These are phyloP conservation scores for Acanthochromis polyacanthus DNA, from an alignment of 2,113 vertebrate genomes.

Conservation along the genomic window DNA sequence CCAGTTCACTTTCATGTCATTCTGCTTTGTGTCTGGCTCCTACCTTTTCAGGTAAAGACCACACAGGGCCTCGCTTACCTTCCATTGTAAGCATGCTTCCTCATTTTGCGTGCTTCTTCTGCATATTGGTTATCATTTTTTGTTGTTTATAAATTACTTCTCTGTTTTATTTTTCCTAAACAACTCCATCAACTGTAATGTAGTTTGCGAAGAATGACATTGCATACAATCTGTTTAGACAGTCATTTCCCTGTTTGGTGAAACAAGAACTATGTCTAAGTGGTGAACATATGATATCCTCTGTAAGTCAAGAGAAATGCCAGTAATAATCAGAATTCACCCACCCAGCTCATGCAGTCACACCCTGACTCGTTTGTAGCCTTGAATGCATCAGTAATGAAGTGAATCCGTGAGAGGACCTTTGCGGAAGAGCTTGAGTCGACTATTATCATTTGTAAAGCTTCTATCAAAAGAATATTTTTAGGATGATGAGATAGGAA, in stretches of 20 bases:
- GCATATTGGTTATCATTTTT: neutral
- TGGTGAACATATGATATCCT: neutral
- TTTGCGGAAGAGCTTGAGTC: neutral
- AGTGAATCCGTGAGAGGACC: neutral
- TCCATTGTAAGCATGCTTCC: slow-evolving; percentile 36
- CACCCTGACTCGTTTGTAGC: slow-evolving; percentile 26
- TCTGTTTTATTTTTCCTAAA: neutral
- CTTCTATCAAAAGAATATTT: neutral
- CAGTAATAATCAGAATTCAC: neutral
- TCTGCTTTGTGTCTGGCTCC: no score
- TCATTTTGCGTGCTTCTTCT: slow-evolving; percentile 31
- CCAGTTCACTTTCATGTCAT: no score
- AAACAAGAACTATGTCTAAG: slow-evolving; percentile 6
- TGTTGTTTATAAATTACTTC: slow-evolving; percentile 18
- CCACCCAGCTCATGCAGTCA: neutral
- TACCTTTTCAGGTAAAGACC: neutral
- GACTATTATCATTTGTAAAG: neutral
- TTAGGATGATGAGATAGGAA: neutral
- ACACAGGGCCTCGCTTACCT: slow-evolving; percentile 8
- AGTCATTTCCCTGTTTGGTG: neutral
- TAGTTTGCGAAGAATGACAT: neutral
- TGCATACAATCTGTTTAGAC: neutral
- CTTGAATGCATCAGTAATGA: slow-evolving; percentile 1
- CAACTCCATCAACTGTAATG: neutral
- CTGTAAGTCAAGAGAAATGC: slow-evolving; percentile 18